These are phyloP conservation scores for Tetramorium parvispinum DNA, from an alignment of 1,140 invertebrate species.

Conservation along the genomic window DNA sequence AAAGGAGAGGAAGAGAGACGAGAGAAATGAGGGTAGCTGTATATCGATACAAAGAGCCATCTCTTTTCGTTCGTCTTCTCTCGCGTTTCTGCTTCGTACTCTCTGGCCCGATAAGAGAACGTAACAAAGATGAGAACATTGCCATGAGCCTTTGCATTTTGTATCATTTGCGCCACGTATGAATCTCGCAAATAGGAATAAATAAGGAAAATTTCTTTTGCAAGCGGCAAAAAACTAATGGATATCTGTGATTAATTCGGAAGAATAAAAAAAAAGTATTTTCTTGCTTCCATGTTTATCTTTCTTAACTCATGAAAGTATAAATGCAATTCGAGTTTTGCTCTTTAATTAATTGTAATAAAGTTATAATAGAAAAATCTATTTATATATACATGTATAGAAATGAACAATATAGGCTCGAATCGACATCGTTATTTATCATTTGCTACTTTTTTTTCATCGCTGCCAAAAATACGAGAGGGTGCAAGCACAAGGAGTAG, in stretches of 20 bases:
- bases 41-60: conserved; percentile 77
- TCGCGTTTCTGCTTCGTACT: conserved; percentile 78
- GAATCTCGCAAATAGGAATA: neutral
- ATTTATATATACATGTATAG: neutral
- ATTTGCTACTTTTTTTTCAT: conserved; percentile 46
- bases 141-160: conserved; percentile 76
- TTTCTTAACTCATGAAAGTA: neutral
- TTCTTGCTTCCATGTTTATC: neutral
- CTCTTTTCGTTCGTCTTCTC: conserved; percentile 61
- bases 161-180: conserved; percentile 36
- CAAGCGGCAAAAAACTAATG: neutral
- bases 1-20: conserved; percentile 49
- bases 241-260: neutral
- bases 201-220: neutral
- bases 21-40: conserved; percentile 66
- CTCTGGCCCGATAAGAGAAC: conserved; percentile 80
- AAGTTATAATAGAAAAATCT: neutral
- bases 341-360: neutral
- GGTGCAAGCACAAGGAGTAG: neutral
- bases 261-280: neutral
- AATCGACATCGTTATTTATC: conserved; percentile 75
- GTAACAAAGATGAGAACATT: conserved; percentile 78
- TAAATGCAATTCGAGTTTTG: neutral
- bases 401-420: neutral
- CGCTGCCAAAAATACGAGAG: neutral